Base-by-base conservation (phyloP, 1,140 invertebrate genomes). In the Bacillus rossius region DNA sequence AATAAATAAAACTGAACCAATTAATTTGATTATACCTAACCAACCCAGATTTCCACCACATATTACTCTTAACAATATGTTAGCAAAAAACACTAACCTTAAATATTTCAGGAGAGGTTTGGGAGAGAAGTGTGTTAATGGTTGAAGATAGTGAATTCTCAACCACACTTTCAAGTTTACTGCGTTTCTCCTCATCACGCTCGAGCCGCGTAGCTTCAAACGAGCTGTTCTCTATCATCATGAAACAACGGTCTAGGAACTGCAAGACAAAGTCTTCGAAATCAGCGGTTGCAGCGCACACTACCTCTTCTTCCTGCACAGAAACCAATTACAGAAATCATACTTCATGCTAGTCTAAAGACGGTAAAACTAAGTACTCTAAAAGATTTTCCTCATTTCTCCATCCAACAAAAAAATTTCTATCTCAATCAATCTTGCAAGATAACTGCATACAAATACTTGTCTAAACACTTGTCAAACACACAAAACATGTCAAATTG, bases 181-280 rank as follows among this genome's bases (percentile, higher is more conserved):
- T 91, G 53, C 84, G 79, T 17, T 75, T 70, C 1, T 76, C 75
- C n/a, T 79, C 77, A 64, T 79, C 79, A 40, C 82, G 79, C 65
- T 88, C 85, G 55, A 84, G 73, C 55, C 85, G 71, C 0, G 84
- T 83, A 41, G 81, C 79, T 59, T 89, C 87, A 41, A 85, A 71
- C 0, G 84, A 77, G 60, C 83, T 86, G 1, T 83, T 88, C 65
- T 93, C 89, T 55, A 93, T 84, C 4, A 91, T 76, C 0, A 74
- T 69, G 65, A 91, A 89, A 53, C 89, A 73, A 43, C 83, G 84
- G 62, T 95, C 91, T 48, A 97, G 73, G 67, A 94, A 92, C 67
- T 94, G 86, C 8, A 94, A 65, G 3, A 95, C 81, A 71, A 96
- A 95, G 67, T 92, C 89, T 76, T 96, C 92, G 66, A 96, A 88